Base-by-base conservation (phyloP, 2,797 vertebrate genomes). In the Melanotaenia boesemani region DNA sequence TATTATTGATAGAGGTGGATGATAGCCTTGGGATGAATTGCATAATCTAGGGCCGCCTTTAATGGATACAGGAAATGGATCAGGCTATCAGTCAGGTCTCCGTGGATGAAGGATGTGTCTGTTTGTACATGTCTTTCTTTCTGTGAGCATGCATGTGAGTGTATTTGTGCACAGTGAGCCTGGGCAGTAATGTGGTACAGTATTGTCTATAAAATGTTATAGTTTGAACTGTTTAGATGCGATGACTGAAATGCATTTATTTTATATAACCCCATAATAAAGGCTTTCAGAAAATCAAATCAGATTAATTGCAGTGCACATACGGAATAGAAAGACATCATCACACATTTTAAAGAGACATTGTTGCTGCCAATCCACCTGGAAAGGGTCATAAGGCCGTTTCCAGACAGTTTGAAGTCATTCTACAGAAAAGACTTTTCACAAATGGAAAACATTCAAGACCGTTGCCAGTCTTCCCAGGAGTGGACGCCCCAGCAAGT, bases 1-100 rank as follows among this genome's bases (percentile, higher is more conserved):
- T 93, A 91, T 93, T 93, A 93, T 93, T 93, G 91, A 93, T 92
- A 92, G 91, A 90, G 91, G 89, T 92, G 89, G 89, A 93, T 91
- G 87, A 90, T 91, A 91, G 92, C 91, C 91, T 86, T 86, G 90
- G 91, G 91, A 92, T 88, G 88, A 85, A 91, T 93, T 93, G 88
- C 89, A 92, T 93, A 93, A 93, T 93, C 88, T 85, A 70, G 82
- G 87, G 89, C 83, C 63, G 86, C 86, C 86, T 89, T 88, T 93
- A 90, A 93, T 93, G 90, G 91, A 88, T 89, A 83, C 89, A 92
- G 92, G 91, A 93, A 93, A 93, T 92, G 92, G 91, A 92, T 91
- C 89, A 89, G 89, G 84, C 87, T 90, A 88, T 92, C 89, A 87
- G 85, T 90, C 87, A 86, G 82, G 86, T 83, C 86, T 87, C 87